phyloP scores from a whole-genome alignment of 2,888 invertebrate species.

The Phortica okadai region DNA sequence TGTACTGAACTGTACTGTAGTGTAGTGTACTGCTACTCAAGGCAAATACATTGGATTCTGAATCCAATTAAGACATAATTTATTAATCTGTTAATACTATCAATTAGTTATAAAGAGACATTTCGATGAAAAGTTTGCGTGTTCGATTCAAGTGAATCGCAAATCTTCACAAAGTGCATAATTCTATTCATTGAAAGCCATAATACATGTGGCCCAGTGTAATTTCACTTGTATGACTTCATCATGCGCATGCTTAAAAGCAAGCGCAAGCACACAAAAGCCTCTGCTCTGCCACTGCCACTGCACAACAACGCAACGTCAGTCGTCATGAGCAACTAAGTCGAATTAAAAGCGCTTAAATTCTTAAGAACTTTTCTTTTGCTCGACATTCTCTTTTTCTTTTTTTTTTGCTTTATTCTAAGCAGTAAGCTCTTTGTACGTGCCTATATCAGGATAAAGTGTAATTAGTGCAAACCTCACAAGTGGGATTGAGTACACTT shows the following conservation, averaged over 20 bases:
- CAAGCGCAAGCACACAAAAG: neutral
- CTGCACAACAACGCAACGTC: neutral
- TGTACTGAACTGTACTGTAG: no score
- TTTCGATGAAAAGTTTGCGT: no score
- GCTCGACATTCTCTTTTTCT: neutral
- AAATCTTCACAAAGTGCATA: neutral
- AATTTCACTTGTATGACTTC: neutral
- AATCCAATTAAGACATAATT: no score
- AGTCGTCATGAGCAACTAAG: constrained; percentile 19
- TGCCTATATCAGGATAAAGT: constrained; percentile 61
- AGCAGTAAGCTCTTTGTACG: constrained; percentile 34
- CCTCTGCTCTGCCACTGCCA: neutral
- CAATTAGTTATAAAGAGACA: no score
- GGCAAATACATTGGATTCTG: no score
- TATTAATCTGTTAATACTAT: no score
- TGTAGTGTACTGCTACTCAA: no score
- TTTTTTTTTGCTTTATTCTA: no score
- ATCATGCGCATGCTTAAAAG: neutral
- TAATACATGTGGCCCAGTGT: neutral
- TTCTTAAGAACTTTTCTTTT: constrained; percentile 19
- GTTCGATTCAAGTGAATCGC: no score
- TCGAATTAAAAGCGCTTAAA: constrained; percentile 31
- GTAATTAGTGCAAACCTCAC: constrained; percentile 68
- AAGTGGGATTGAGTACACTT: constrained; percentile 49
- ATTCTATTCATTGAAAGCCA: neutral